Evolutionary conservation across 2,888 invertebrate species (phyloP), one percentile per base, ranked within the genome.

Genomic region (Phragmatobia fuliginosa): DNA sequence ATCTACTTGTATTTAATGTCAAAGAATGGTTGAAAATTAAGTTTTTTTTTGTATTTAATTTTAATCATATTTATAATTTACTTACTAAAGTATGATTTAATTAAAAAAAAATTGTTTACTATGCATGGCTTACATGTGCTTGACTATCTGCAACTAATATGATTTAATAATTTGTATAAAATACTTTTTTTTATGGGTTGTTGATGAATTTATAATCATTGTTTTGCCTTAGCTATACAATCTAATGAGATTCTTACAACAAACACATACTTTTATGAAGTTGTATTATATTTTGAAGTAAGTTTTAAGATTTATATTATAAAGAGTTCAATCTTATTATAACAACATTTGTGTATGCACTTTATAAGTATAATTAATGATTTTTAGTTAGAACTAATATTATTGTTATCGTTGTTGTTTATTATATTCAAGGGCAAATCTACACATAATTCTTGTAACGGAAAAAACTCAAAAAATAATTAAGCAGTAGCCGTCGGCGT

Each of bases 401-500:
- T 41, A 41, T 1, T 41, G 31, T 41, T 1, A 18, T n/a, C n/a
- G n/a, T n/a, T n/a, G 2, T 16, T 28, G 1, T 18, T 6, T 25
- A 52, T 10, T 6, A 31, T 33, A 28, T 21, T 45, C 28, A 38
- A 62, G 58, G 41, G 56, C 56, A 52, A 56, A 56, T 62, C 58
- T 58, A 63, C 45, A 49, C 16, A 59, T 28, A 60, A 64, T 2
- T 25, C 28, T 38, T 33, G 16, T 38, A 32, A 67, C 28, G 38
- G 16, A 28, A 65, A 63, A 38, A 52, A 33, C 8, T 25, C 36
- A 36, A n/a, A 36, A 38, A 62, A 33, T 33, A 33, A 33, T 80
- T 86, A 90, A 18, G 90, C 66, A 2, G 80, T 80, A 6, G 75
- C 81, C 33, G 85, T 78, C 0, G 93, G 92, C 28, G 93, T 93